Evolutionary conservation across 2,113 vertebrate genomes (phyloP).

Genomic region (Coryphaenoides rupestris): DNA sequence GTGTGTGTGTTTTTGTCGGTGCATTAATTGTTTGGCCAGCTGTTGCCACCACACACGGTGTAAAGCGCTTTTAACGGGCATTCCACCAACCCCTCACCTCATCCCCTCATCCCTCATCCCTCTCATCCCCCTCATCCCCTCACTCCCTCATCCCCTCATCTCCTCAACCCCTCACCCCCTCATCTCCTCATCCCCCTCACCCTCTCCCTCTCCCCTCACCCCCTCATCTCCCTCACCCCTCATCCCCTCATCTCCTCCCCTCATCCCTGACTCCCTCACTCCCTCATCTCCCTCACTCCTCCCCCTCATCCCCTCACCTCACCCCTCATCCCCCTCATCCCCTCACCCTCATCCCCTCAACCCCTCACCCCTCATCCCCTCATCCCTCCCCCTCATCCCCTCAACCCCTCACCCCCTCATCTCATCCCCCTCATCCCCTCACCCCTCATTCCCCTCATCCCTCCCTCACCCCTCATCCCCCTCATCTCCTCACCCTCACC

Average conservation of each 20-base stretch:
- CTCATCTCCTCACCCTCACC: neutral
- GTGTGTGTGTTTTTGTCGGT: slow-evolving; percentile 49
- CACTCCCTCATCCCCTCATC: no score
- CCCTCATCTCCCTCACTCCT: neutral
- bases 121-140: neutral
- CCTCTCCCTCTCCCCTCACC: neutral
- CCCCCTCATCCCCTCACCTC: no score
- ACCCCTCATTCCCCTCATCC: neutral
- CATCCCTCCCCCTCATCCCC: neutral
- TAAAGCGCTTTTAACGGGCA: slow-evolving; percentile 67
- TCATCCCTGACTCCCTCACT: neutral
- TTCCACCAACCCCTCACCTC: no score
- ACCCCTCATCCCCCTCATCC: neutral
- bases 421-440: neutral
- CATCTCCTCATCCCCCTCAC: neutral
- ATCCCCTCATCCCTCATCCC: neutral
- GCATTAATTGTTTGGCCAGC: slow-evolving; percentile 63
- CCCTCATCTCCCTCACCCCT: neutral
- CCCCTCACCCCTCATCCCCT: no score
- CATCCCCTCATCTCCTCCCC: neutral
- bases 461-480: neutral
- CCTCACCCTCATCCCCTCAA: neutral
- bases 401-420: neutral
- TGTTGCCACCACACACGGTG: slow-evolving; percentile 55
- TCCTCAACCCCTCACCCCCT: no score